phyloP scores from a whole-genome alignment of 2,113 vertebrate genomes.

The Grallaria varia region DNA sequence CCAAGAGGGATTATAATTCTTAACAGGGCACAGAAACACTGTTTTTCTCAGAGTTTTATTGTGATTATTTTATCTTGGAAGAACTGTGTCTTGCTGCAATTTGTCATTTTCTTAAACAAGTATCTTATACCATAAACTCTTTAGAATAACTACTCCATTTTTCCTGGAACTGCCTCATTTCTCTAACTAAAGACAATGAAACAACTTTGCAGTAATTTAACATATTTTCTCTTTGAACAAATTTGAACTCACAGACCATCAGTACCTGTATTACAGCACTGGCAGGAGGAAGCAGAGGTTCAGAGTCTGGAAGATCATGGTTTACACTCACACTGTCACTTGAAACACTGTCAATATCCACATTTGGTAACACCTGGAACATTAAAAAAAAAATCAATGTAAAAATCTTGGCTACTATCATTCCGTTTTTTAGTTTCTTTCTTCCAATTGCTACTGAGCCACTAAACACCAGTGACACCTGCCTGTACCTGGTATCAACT shows the following conservation, averaged over 20 bases:
- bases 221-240: neutral
- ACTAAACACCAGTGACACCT: too few species aligned
- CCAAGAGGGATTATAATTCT: neutral
- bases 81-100: neutral
- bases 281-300: neutral
- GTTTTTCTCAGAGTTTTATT: neutral
- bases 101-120: neutral
- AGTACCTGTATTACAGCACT: constrained; percentile 74
- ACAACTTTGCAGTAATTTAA: neutral
- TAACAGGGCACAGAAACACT: neutral
- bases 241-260: neutral
- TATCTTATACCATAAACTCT: neutral
- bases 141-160: neutral
- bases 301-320: neutral
- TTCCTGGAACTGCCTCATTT: neutral
- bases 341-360: constrained; percentile 81
- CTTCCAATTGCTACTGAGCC: too few species aligned
- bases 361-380: constrained; percentile 80
- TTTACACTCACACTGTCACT: constrained; percentile 15
- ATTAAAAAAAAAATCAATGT: too few species aligned
- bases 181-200: neutral
- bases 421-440: too few species aligned
- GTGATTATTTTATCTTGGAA: neutral
- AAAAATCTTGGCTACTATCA: too few species aligned
- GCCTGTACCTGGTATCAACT: too few species aligned